A percentile compares a stretch with the other conserved stretches of the same genome.
Conservation (phyloP, 2,888 invertebrate species). For the Brenthis hecate region DNA sequence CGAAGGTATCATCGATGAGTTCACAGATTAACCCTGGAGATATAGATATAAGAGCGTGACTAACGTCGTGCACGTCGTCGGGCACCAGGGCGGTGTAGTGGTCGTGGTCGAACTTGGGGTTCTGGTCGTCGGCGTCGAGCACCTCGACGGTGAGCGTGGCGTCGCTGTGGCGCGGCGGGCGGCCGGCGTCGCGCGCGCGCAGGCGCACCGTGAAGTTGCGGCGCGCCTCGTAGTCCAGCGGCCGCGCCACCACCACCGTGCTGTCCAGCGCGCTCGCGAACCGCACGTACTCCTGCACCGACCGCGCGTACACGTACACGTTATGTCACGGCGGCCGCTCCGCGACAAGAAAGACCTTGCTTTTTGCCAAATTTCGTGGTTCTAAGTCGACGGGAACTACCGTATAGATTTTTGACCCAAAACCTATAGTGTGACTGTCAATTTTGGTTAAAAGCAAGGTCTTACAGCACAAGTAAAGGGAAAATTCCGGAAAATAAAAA, state of each 20-base stretch:
- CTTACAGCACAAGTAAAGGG: too few relatives aligned
- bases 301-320: too few relatives aligned
- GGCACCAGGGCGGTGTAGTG: slow-evolving; percentile 88
- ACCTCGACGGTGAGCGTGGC: slow-evolving; percentile 88
- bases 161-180: slow-evolving; percentile 89
- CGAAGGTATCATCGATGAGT: too few relatives aligned
- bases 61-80: slow-evolving; percentile 79
- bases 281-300: slow-evolving; percentile 87
- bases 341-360: too few relatives aligned
- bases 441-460: too few relatives aligned
- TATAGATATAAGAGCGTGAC: background rate
- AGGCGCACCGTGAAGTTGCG: slow-evolving; percentile 90
- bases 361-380: too few relatives aligned
- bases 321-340: too few relatives aligned
- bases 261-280: slow-evolving; percentile 94
- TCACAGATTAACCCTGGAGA: too few relatives aligned
- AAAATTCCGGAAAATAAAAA: too few relatives aligned
- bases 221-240: slow-evolving; percentile 91
- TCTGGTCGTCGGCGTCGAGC: slow-evolving; percentile 95
- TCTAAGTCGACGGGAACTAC: too few relatives aligned
- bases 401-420: too few relatives aligned
- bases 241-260: slow-evolving; percentile 88
- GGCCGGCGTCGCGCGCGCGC: slow-evolving; percentile 90
- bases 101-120: slow-evolving; percentile 90
- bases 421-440: too few relatives aligned